Evolutionary conservation across 1,140 invertebrate species (phyloP).

Genomic region (Heliconius congener): DNA sequence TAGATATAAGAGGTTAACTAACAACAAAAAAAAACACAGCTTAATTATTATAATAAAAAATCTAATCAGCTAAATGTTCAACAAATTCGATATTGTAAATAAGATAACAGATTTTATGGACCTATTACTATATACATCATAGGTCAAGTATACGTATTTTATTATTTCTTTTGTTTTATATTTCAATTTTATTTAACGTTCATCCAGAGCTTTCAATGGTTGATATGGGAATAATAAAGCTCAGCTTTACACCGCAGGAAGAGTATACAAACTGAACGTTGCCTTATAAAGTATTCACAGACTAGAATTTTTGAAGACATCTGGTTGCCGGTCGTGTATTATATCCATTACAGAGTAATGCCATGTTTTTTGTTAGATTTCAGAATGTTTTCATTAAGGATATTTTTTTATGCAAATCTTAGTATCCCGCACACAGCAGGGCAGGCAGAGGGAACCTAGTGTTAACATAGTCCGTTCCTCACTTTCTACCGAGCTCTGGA

Average conservation of each 20-base stretch:
- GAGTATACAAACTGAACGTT: not conserved
- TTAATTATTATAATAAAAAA: no score
- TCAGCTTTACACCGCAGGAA: conserved; percentile 14
- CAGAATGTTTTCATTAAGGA: not conserved
- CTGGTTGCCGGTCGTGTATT: not conserved
- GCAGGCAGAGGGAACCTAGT: no score
- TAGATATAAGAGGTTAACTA: no score
- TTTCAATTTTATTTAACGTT: conserved; percentile 21
- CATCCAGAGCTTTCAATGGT: conserved; percentile 6
- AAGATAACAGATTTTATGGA: not conserved
- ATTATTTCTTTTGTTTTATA: conserved; percentile 15
- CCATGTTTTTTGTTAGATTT: not conserved
- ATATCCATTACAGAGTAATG: not conserved
- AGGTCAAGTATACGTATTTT: not conserved
- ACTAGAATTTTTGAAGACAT: conserved; percentile 16
- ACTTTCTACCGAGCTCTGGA: no score
- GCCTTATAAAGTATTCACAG: conserved; percentile 1
- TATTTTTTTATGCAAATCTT: no score
- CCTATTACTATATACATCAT: not conserved
- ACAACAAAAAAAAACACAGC: no score
- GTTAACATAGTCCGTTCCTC: no score
- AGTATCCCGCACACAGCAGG: no score
- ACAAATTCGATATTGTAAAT: not conserved
- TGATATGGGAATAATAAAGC: conserved; percentile 16
- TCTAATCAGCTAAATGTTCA: not conserved